Base-by-base conservation (phyloP, 2,797 vertebrate species). In the Cebuella pygmaea region DNA sequence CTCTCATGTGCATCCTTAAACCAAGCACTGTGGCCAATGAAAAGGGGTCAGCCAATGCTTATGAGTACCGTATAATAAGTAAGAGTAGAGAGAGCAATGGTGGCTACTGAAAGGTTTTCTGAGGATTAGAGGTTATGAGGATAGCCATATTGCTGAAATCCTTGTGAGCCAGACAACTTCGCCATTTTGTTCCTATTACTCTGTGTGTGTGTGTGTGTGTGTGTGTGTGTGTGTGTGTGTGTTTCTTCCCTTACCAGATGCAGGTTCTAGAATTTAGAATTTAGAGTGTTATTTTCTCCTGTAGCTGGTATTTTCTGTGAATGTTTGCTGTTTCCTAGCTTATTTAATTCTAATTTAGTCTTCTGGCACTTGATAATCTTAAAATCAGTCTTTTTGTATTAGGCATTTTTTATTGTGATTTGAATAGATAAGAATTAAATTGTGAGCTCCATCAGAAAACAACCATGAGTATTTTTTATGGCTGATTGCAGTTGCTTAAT, bases 71-170 rank as follows among this genome's bases (percentile, higher is more conserved):
- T n/a, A 22, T 4, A 50, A 12, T 4, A 36, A 64, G 8, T 30
- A 50, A 88, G 39, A 26, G 19, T 14, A 87, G 15, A 67, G 55
- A 20, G 39, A 74, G 8, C 7, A 41, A 11, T 19, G 11, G 2
- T 17, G 17, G 0, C 22, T 11, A 7, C 59, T 78, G n/a, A 11
- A 50, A 41, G 27, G 20, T 0, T 15, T 0, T 46, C 9, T 36
- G n/a, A 24, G 4, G 33, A 41, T 3, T 17, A 17, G 46, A 5
- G 10, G 3, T 33, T 2, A 27, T 13, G 22, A 13, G 22, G 41
- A 15, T 11, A 64, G 33, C 11, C 3, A 2, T 12, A 0, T 27
- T 36, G 46, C 22, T 46, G 57, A n/a, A 67, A 11, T 81, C 48
- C 12, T 48, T 9, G 24, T 19, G 20, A 79, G 50, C 44, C 5